A percentile compares a stretch with the other conserved stretches of the same genome.
These are phyloP conservation scores for Dendropsophus ebraccatus DNA, from an alignment of 2,113 vertebrate species.

Conservation along the genomic window DNA sequence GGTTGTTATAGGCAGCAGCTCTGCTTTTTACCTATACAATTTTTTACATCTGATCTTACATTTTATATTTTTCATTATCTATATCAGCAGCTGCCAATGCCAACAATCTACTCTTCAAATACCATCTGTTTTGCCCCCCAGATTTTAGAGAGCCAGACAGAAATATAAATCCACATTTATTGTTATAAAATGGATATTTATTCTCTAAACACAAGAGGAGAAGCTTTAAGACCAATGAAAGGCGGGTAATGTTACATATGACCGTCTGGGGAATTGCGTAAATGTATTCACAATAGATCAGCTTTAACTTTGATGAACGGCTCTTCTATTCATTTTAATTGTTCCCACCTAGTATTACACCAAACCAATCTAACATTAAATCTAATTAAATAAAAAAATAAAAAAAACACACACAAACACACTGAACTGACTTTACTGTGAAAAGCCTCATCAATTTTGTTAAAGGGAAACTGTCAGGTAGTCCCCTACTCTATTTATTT, in stretches of 20 bases:
- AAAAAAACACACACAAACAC: background rate
- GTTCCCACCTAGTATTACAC: conserved; percentile 66
- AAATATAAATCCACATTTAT: background rate
- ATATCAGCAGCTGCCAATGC: background rate
- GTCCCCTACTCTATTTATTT: conserved; percentile 21
- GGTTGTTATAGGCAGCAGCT: background rate
- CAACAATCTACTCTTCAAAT: background rate
- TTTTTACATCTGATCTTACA: background rate
- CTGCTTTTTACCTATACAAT: background rate
- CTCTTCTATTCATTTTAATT: conserved; percentile 65
- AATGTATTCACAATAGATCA: conserved; percentile 62
- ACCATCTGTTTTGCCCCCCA: background rate
- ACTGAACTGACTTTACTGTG: conserved; percentile 54
- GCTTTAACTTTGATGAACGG: conserved; percentile 66
- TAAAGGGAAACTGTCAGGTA: conserved; percentile 39
- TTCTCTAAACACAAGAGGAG: conserved; percentile 21
- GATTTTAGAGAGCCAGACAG: background rate
- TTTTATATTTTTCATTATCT: too few relatives aligned
- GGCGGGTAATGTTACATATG: conserved; percentile 4
- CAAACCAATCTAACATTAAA: conserved; percentile 68
- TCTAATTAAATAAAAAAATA: conserved; percentile 64
- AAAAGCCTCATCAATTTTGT: conserved; percentile 65
- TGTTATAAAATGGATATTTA: background rate
- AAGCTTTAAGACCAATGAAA: background rate
- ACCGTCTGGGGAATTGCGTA: conserved; percentile 57